Percentiles rank a stretch among this genome's conserved stretches.
phyloP scores from a whole-genome alignment of 1,140 invertebrate genomes.

The Trichonephila clavipes region DNA sequence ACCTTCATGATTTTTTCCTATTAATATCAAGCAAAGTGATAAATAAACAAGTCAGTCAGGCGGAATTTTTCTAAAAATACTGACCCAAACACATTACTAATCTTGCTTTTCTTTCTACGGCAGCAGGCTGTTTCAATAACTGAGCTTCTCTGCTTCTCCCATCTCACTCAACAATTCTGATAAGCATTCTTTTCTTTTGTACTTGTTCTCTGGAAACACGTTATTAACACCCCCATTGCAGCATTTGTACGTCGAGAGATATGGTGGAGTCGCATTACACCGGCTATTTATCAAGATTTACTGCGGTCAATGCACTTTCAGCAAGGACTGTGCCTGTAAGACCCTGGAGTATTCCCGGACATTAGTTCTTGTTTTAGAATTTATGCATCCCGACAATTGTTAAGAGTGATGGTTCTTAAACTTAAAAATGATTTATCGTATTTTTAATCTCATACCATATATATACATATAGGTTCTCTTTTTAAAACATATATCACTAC shows the following conservation, averaged over 20 bases:
- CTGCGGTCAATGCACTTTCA: slow-evolving; percentile 32
- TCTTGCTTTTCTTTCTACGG: background rate
- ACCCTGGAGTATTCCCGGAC: background rate
- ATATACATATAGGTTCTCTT: no score
- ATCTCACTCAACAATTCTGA: background rate
- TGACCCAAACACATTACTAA: background rate
- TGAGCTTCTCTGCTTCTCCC: background rate
- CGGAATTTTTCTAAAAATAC: background rate
- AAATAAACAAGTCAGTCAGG: background rate
- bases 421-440: background rate
- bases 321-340: background rate
- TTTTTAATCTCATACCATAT: no score
- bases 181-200: background rate
- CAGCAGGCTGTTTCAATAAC: background rate
- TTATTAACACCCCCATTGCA: slow-evolving; percentile 35
- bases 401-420: no score
- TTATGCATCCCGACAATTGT: background rate
- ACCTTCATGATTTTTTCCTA: background rate
- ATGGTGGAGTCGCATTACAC: background rate
- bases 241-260: background rate
- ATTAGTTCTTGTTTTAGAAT: background rate
- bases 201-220: background rate
- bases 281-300: slow-evolving; percentile 42
- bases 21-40: background rate
- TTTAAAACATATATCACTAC: no score